Base-by-base conservation (phyloP, 2,113 vertebrate species). In the Notarius lentiginosus region DNA sequence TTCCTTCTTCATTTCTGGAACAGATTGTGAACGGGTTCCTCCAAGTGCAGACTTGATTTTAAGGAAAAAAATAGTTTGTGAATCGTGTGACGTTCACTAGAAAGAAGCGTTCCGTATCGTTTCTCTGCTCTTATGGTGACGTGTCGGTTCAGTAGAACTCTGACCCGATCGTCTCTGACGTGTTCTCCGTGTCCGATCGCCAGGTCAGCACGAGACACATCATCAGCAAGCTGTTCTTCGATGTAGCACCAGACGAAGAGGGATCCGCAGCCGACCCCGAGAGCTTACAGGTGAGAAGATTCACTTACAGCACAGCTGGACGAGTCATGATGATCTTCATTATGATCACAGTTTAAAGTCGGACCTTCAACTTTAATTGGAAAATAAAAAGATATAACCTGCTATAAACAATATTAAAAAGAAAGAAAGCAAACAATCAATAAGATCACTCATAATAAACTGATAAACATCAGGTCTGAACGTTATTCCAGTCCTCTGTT, bases 211-310 rank as follows among this genome's bases (percentile, higher is more conserved):
- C 93, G 87, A 96, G 92, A 87, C 95, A 97, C 90, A 97, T 99
- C 66, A 99, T 99, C 94, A 95, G 66, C 87, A 99, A 97, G 88
- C 95, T 99, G 79, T 99, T 96, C 92, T 99, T 99, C 92, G 96
- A 99, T 91, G 90, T 97, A 84, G 94, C 92, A 68, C 92, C 91
- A 87, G 97, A 98, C 61, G 96, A 96, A 61, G 95, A 96, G 70
- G 84, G 65, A 1, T 82, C 81, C 2, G 47, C 85, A 2, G 92
- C 91, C 0, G 97, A 99, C 89, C 95, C 97, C 2, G 97, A 98
- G 89, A 93, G 94, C 84, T 92, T 99, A 85, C 97, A 98, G 97
- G 98, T 99, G 94, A 88, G 68, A n/a, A 9, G 11, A 1, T 76
- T 41, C 8, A 20, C 4, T 0, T 7, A 5, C 20, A 24, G 73